These are phyloP conservation scores for Bellardia bayeri DNA, from an alignment of 2,888 invertebrate genomes.

Conservation along the genomic window DNA sequence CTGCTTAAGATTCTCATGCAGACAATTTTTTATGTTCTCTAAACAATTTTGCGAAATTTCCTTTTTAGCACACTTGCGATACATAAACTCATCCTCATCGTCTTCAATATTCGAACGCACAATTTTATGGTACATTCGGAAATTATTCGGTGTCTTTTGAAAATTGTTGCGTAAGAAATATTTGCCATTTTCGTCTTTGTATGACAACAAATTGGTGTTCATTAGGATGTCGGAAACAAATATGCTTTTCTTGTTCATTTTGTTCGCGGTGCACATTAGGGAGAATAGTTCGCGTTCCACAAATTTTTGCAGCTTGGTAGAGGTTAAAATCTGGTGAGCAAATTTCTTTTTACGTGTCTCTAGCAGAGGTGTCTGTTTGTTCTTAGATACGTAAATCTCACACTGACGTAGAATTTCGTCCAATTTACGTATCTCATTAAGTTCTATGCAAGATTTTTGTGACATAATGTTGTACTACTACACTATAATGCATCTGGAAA, in stretches of 20 bases:
- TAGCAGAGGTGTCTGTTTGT: slow-evolving; percentile 70
- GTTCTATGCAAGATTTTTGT: slow-evolving; percentile 77
- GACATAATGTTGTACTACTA: slow-evolving; percentile 74
- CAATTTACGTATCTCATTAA: slow-evolving; percentile 78
- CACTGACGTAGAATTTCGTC: slow-evolving; percentile 78
- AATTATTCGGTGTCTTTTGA: slow-evolving; percentile 67
- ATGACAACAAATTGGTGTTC: slow-evolving; percentile 76
- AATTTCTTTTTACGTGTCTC: slow-evolving; percentile 71
- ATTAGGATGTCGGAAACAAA: slow-evolving; percentile 78
- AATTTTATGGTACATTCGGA: slow-evolving; percentile 70
- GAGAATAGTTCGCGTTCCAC: slow-evolving; percentile 78
- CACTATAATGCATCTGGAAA: slow-evolving; percentile 60
- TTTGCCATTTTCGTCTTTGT: slow-evolving; percentile 75
- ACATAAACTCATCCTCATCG: slow-evolving; percentile 68
- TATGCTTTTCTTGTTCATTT: slow-evolving; percentile 77
- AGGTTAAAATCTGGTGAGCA: slow-evolving; percentile 63
- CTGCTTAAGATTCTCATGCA: slow-evolving; percentile 69
- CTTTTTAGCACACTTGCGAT: slow-evolving; percentile 62
- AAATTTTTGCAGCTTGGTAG: slow-evolving; percentile 75
- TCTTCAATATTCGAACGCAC: slow-evolving; percentile 63
- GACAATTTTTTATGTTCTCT: slow-evolving; percentile 69
- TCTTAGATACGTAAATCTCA: slow-evolving; percentile 77
- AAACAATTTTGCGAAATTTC: slow-evolving; percentile 68
- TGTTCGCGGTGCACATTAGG: slow-evolving; percentile 77
- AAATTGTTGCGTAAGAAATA: slow-evolving; percentile 73